phyloP scores from a whole-genome alignment of 2,797 vertebrate genomes.

The Synaphobranchus kaupii region DNA sequence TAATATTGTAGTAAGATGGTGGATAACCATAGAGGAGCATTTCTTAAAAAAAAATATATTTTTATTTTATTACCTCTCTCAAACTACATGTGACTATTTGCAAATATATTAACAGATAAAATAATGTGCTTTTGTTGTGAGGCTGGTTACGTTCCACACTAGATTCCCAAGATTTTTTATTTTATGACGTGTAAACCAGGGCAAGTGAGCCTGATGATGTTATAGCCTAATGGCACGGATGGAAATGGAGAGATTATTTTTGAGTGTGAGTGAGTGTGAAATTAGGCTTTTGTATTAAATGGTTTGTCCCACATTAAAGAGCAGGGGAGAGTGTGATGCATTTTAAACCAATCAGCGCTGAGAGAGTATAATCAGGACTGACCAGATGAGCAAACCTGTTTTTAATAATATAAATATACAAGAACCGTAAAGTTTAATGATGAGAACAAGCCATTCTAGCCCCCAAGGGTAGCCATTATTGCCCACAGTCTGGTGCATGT shows the following conservation, averaged over 20 bases:
- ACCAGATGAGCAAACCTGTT: not conserved
- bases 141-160: not conserved
- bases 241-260: not conserved
- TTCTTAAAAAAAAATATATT: too few relatives aligned
- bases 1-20: not conserved
- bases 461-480: not conserved
- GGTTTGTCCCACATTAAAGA: not conserved
- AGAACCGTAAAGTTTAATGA: not conserved
- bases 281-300: not conserved
- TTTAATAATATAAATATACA: constrained; percentile 2
- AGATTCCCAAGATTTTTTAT: not conserved
- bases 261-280: not conserved
- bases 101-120: not conserved
- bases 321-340: not conserved
- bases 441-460: not conserved
- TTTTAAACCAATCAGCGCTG: not conserved
- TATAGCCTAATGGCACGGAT: not conserved
- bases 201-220: not conserved
- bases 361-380: not conserved
- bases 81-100: too few relatives aligned
- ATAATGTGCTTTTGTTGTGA: not conserved
- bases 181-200: not conserved
- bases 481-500: not conserved
- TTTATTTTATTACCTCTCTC: too few relatives aligned
- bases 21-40: too few relatives aligned